Evolutionary conservation across 2,113 vertebrate species (phyloP).

Genomic region (Sapayoa aenigma): DNA sequence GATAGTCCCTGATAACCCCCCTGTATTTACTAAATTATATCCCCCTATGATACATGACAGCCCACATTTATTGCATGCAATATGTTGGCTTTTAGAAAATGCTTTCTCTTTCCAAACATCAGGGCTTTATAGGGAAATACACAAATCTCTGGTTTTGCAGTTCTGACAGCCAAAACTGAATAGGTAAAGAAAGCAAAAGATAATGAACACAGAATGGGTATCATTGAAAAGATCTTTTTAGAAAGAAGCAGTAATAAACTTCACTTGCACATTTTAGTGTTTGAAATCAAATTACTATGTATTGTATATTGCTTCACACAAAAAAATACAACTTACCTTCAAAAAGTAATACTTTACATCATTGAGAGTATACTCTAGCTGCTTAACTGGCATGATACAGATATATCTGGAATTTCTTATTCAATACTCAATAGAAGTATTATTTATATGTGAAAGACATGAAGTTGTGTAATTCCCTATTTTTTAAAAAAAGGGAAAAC

Average conservation of each 20-base stretch:
- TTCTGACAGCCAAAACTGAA: not conserved
- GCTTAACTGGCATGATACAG: not conserved
- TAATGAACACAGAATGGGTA: not conserved
- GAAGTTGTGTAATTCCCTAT: not conserved
- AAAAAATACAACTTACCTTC: not conserved
- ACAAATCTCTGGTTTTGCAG: not conserved
- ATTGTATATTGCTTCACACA: not conserved
- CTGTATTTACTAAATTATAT: slow-evolving; percentile 6
- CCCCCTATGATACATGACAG: not conserved
- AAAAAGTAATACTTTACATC: not conserved
- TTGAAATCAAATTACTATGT: not conserved
- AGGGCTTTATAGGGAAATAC: not conserved
- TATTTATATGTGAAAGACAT: not conserved
- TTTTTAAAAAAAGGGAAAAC: not conserved
- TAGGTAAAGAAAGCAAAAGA: not conserved
- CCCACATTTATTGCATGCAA: not conserved
- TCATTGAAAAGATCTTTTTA: not conserved
- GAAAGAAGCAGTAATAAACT: not conserved
- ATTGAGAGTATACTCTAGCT: not conserved
- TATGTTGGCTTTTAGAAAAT: not conserved
- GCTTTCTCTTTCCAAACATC: not conserved
- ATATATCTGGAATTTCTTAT: not conserved
- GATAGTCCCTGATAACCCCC: not conserved
- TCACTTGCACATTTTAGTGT: not conserved
- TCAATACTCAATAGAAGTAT: not conserved